Percentiles rank a stretch among this genome's conserved stretches.
These are phyloP conservation scores for Sphinx pinastri DNA, from an alignment of 2,888 invertebrate genomes.

Conservation along the genomic window DNA sequence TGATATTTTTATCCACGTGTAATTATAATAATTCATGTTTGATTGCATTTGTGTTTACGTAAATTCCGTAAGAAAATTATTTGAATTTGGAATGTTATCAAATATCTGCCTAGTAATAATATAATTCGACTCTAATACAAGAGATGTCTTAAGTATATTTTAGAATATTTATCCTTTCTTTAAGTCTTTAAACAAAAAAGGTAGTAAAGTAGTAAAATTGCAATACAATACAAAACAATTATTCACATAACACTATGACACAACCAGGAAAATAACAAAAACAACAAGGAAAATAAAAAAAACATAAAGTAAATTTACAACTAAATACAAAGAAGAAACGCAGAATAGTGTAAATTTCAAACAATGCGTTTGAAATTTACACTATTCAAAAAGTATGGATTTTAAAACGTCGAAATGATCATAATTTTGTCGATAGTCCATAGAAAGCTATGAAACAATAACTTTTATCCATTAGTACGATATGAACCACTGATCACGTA, in stretches of 20 bases:
- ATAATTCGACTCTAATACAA: too few relatives aligned
- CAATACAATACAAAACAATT: too few relatives aligned
- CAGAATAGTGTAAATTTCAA: background rate
- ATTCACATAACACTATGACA: too few relatives aligned
- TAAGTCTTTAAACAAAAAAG: too few relatives aligned
- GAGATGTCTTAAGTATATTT: too few relatives aligned
- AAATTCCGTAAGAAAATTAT: background rate
- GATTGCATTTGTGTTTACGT: background rate
- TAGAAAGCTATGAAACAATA: constrained; percentile 22
- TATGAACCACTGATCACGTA: constrained; percentile 39
- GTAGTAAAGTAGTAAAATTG: too few relatives aligned
- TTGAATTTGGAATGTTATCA: too few relatives aligned
- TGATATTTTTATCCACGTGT: constrained; percentile 6
- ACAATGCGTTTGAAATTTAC: background rate
- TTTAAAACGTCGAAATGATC: background rate
- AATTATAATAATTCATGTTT: constrained; percentile 4
- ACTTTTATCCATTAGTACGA: constrained; percentile 28
- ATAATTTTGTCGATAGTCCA: constrained; percentile 26
- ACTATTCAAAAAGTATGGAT: background rate
- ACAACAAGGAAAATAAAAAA: too few relatives aligned
- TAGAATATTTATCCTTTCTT: too few relatives aligned
- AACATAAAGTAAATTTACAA: too few relatives aligned
- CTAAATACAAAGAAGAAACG: background rate
- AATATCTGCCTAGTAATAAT: too few relatives aligned
- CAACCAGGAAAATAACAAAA: too few relatives aligned